Evolutionary conservation across 2,113 vertebrate genomes (phyloP).

Genomic region (Canis aureus): DNA sequence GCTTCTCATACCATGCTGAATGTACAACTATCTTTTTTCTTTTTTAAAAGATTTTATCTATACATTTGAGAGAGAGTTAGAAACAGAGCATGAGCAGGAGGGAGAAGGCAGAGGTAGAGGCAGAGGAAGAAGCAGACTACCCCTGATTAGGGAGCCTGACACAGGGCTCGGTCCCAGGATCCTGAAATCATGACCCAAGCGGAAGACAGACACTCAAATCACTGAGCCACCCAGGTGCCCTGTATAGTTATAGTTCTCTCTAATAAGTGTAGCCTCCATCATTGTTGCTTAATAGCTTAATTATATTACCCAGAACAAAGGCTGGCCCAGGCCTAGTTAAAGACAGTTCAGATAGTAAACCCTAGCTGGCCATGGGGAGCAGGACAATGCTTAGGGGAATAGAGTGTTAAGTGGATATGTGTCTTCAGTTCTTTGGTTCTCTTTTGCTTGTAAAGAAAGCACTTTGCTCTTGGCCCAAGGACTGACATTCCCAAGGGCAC

Average conservation of each 20-base stretch:
- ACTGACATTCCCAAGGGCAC: not conserved
- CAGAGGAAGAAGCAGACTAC: too few species aligned
- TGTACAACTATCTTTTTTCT: not conserved
- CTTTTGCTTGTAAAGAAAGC: not conserved
- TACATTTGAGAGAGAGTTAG: too few species aligned
- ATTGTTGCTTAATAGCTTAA: slow-evolving; percentile 25
- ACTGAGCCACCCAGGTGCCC: too few species aligned
- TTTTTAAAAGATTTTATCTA: too few species aligned
- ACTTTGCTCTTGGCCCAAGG: not conserved
- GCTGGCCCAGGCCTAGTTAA: not conserved
- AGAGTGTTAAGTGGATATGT: not conserved
- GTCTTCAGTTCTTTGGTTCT: not conserved
- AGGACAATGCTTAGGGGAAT: not conserved
- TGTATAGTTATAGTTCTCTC: not conserved
- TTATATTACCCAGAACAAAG: not conserved
- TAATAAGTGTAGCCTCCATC: not conserved
- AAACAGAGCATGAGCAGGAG: too few species aligned
- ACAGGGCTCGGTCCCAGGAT: too few species aligned
- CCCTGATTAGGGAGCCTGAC: too few species aligned
- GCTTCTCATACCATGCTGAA: not conserved
- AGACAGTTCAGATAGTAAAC: not conserved
- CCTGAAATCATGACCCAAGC: too few species aligned
- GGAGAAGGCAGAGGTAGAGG: too few species aligned
- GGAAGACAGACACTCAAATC: too few species aligned
- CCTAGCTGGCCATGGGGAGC: not conserved